Evolutionary conservation across 2,797 vertebrate species (phyloP).

Genomic region (Fundulus diaphanus): DNA sequence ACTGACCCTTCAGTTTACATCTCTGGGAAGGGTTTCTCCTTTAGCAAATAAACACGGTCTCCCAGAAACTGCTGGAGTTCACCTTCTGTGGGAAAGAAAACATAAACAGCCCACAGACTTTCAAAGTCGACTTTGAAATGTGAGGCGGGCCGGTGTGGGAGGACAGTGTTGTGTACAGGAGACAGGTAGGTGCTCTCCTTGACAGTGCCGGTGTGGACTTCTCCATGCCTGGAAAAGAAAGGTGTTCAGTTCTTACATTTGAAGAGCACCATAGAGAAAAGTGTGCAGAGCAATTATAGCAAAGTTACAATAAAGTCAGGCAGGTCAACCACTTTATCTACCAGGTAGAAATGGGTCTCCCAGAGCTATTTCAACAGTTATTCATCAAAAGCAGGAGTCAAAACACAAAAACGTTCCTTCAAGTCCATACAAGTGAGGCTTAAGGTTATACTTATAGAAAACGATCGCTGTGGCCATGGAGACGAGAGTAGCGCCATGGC

Average conservation of each 20-base stretch:
- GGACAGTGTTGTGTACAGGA: constrained; percentile 42
- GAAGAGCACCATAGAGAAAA: constrained; percentile 5
- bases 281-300: neutral
- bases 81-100: constrained; percentile 21
- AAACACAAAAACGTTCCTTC: neutral
- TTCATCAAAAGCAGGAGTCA: neutral
- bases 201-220: constrained; percentile 7
- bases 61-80: constrained; percentile 12
- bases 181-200: constrained; percentile 36
- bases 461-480: neutral
- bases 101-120: constrained; percentile 47
- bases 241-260: constrained; percentile 26
- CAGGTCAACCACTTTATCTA: neutral
- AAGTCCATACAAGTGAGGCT: neutral
- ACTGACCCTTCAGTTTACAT: constrained; percentile 30
- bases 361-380: neutral
- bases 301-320: constrained; percentile 20
- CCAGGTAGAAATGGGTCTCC: neutral
- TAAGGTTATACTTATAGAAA: neutral
- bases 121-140: constrained; percentile 44
- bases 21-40: constrained; percentile 33
- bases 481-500: neutral
- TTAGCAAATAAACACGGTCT: constrained; percentile 26
- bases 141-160: constrained; percentile 52
- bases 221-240: constrained; percentile 33